Evolutionary conservation across 2,797 vertebrate species (phyloP), one percentile per base, ranked within the genome.

Genomic region (Spinus pinus): DNA sequence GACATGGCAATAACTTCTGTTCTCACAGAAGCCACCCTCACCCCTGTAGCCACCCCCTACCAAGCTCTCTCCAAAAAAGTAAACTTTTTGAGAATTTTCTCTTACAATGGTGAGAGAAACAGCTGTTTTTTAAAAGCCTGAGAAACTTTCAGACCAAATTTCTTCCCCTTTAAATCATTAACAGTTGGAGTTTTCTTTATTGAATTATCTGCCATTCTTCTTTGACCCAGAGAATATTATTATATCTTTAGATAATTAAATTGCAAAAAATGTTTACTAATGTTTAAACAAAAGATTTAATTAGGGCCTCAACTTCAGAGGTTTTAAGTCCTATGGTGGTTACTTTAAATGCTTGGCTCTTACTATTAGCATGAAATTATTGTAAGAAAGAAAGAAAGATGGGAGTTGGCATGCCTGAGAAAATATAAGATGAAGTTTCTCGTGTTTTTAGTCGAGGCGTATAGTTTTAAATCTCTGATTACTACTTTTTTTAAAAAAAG

Each of bases 1-100:
- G 33, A 27, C 10, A 15, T 1, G 5, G 17, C 17, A 35, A 31
- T 5, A 57, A 18, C 20, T 47, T 57, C 42, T 23, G 12, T 21
- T 54, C 49, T 49, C 49, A 61, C 11, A 44, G 35, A 16, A 72
- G 15, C 16, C 37, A 37, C 37, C 37, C 37, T 11, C 35, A 22
- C 10, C 5, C 3, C 6, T 5, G 5, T 22, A 42, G 19, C 10
- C 15, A 12, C 10, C 3, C 13, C 16, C 7, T 11, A 12, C 2
- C 7, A 60, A 51, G 12, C 19, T 16, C 8, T 79, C 27, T 80
- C 27, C 71, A 37, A n/a, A 73, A 91, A 90, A 90, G 23, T 28
- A 56, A 42, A 35, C 75, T 6, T 67, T 65, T 66, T 42, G 35
- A 60, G 7, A 71, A 53, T 71, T 80, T 77, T 85, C 17, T 80